Evolutionary conservation across 2,888 invertebrate species (phyloP).

Genomic region (Perithous albicinctus): DNA sequence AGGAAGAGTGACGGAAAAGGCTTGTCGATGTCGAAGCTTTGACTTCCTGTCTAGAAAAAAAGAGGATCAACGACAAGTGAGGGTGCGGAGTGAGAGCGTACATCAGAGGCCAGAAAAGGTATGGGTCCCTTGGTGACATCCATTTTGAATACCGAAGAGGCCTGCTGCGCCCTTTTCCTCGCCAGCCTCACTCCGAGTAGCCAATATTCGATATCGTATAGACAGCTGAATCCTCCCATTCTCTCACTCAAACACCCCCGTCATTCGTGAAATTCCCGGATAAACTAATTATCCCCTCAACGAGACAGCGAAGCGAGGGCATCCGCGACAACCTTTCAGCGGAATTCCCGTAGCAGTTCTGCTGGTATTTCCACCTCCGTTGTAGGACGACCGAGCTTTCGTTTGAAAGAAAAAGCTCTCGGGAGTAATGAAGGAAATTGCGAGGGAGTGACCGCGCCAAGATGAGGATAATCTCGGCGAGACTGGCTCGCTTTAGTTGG

Average conservation of each 20-base stretch:
- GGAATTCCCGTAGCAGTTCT: conserved; percentile 68
- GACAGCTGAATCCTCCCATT: not conserved
- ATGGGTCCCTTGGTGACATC: conserved; percentile 34
- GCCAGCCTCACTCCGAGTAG: conserved; percentile 48
- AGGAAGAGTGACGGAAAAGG: not conserved
- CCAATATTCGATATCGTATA: conserved; percentile 66
- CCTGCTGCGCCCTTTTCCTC: conserved; percentile 45
- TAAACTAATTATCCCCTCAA: conserved; percentile 69
- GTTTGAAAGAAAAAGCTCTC: conserved; percentile 55
- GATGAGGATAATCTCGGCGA: conserved; percentile 50
- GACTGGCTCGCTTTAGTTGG: conserved; percentile 56
- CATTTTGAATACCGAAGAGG: conserved; percentile 65
- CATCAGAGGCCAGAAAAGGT: conserved; percentile 15
- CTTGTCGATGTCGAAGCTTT: not conserved
- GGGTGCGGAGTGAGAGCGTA: not conserved
- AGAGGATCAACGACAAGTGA: not conserved
- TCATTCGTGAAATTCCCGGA: conserved; percentile 75
- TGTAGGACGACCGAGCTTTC: conserved; percentile 40
- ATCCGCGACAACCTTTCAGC: conserved; percentile 70
- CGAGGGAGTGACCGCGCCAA: conserved; percentile 55
- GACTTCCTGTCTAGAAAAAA: not conserved
- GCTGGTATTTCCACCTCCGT: not conserved
- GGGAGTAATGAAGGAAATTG: conserved; percentile 64
- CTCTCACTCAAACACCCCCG: conserved; percentile 11
- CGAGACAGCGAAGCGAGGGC: conserved; percentile 50